phyloP scores from a whole-genome alignment of 2,888 invertebrate genomes.

The Drosophila nr. fundita region DNA sequence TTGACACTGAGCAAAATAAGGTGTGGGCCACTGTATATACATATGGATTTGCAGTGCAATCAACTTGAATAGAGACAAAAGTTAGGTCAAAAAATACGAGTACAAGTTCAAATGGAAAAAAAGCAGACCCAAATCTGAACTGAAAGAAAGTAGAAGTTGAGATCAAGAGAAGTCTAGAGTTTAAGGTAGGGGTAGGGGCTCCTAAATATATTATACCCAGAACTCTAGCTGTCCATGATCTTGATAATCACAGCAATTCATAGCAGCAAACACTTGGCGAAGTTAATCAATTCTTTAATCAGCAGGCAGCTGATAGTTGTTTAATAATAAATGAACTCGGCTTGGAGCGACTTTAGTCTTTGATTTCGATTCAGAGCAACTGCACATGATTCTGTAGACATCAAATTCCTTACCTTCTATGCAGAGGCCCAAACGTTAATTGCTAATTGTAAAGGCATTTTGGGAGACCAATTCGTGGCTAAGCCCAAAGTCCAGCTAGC shows the following conservation, averaged over 20 bases:
- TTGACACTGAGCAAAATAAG: too few species aligned
- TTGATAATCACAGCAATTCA: background rate
- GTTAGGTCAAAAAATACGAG: conserved; percentile 24
- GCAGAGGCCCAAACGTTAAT: conserved; percentile 5
- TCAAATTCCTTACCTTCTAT: background rate
- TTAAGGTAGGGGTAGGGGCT: too few species aligned
- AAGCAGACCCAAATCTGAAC: background rate
- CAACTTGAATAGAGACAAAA: conserved; percentile 28
- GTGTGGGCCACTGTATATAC: background rate
- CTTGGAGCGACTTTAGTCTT: background rate
- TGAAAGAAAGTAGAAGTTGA: background rate
- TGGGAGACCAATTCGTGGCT: conserved; percentile 34
- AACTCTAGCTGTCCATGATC: background rate
- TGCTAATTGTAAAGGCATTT: conserved; percentile 40
- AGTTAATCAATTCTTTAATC: background rate
- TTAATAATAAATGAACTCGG: background rate
- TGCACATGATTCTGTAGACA: background rate
- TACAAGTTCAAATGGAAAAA: conserved; percentile 18
- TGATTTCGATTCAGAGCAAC: background rate
- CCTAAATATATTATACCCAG: background rate
- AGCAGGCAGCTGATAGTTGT: background rate
- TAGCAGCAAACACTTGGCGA: background rate
- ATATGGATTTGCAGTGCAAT: conserved; percentile 34
- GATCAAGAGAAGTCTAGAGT: background rate
- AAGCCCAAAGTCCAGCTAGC: conserved; percentile 14